A percentile compares a stretch with the other conserved stretches of the same genome.
These are phyloP conservation scores for Pomacea maculata DNA, from an alignment of 1,140 invertebrate species.

Conservation along the genomic window DNA sequence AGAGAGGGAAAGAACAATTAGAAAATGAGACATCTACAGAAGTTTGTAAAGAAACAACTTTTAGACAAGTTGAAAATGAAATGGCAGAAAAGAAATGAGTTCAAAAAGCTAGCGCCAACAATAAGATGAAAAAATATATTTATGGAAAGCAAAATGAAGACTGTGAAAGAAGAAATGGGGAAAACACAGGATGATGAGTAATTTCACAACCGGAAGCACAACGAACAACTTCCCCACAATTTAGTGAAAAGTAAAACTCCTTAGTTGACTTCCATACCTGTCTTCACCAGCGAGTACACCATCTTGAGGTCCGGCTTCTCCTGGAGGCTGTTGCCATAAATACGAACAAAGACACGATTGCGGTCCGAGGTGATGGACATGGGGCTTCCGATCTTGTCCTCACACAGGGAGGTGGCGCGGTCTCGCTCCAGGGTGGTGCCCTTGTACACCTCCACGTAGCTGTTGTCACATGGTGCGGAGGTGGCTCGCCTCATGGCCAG, in stretches of 20 bases:
- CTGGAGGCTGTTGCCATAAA: constrained; percentile 24
- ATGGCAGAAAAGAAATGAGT: no score
- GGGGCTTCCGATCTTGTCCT: neutral
- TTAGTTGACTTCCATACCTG: constrained; percentile 15
- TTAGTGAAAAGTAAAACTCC: neutral
- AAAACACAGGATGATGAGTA: no score
- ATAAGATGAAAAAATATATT: no score
- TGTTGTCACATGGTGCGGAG: constrained; percentile 27
- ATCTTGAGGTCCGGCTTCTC: constrained; percentile 27
- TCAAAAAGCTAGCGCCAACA: no score
- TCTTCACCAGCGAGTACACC: constrained; percentile 29
- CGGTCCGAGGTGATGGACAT: constrained; percentile 29
- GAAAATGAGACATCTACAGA: no score
- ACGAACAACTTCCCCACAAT: no score
- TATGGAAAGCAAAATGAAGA: no score
- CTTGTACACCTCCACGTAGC: constrained; percentile 32
- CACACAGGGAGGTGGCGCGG: constrained; percentile 16
- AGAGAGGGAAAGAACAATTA: no score
- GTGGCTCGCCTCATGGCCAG: constrained; percentile 13
- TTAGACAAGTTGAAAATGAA: no score
- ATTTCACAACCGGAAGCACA: no score
- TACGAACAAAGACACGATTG: constrained; percentile 43
- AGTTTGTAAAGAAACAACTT: no score
- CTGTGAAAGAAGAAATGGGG: no score
- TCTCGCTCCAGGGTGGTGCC: constrained; percentile 29